Conservation (phyloP, 2,888 invertebrate species). For the Deilephila elpenor region DNA sequence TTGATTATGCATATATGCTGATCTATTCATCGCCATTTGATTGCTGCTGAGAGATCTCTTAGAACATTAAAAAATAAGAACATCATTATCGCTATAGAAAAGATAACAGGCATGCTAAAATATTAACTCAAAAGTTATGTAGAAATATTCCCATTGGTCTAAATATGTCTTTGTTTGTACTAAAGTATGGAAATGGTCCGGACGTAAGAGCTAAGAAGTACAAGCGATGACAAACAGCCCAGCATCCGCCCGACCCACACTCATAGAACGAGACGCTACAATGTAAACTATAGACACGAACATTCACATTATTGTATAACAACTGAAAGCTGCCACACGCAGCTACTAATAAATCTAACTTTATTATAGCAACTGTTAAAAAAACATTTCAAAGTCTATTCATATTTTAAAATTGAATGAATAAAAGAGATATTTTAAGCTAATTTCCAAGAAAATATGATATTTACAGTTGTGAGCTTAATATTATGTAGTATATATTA, state of each 20-base stretch:
- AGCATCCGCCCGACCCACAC: background rate
- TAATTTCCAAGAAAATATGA: background rate
- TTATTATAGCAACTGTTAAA: no score
- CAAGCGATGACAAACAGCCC: background rate
- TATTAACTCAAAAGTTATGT: background rate
- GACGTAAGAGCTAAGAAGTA: background rate
- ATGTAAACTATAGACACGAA: constrained; percentile 7
- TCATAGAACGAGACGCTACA: background rate
- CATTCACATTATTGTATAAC: background rate
- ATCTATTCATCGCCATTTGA: background rate
- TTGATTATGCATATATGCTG: no score
- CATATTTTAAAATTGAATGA: background rate
- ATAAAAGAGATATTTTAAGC: background rate
- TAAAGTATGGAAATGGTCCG: constrained; percentile 20
- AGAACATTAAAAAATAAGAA: background rate
- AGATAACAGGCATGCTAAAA: background rate
- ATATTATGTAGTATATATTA: background rate
- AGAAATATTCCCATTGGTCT: constrained; percentile 4
- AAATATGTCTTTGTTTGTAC: constrained; percentile 25
- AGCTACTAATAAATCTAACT: no score
- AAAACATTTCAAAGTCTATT: no score
- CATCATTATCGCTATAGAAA: background rate
- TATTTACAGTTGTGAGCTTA: background rate
- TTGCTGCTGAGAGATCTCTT: background rate
- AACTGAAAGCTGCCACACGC: background rate